Base-by-base conservation (phyloP, 2,113 vertebrate genomes). In the Fulica atra region DNA sequence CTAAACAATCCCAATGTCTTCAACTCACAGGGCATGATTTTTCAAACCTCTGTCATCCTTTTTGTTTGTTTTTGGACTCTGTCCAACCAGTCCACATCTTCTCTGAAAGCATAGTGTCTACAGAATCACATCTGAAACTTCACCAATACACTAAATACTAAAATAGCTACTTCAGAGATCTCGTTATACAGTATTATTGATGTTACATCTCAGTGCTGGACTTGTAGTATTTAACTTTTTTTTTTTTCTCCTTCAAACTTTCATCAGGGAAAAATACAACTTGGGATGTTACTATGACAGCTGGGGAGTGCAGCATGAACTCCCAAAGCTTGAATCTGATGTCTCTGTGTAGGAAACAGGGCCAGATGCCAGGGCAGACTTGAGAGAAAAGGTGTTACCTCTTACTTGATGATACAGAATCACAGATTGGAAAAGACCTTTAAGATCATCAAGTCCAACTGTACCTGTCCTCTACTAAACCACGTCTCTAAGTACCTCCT, bases 1-100 rank as follows among this genome's bases (percentile, higher is more conserved):
- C 95, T 96, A 95, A 97, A 97, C 91, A 97, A 84, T 21, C 18
- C 18, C 82, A 72, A 18, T 86, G 76, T 25, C 77, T 95, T 92
- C 82, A 90, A 38, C 64, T 91, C 48, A 31, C 3, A 64, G 29
- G 26, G 77, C 44, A 81, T 16, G 18, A 28, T 68, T 86, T 86
- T 89, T 73, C 3, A 81, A 88, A 84, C 7, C 11, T 83, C 76
- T 90, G 10, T 42, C 33, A 57, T 71, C 86, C 46, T 78, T 59
- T 25, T 59, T 78, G 17, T 81, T 92, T 89, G 35, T 56, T 86
- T 72, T 86, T 96, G 93, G 53, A 54, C 26, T 79, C 77, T 44
- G 13, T 78, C 80, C 80, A 81, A 21, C 57, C 59, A 14, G 36
- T 63, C 64, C 48, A n/a, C 21, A 10, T 90, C 68, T 71, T 86